Percentiles rank a stretch among this genome's conserved stretches.
phyloP scores from a whole-genome alignment of 92 coral and sea anemone genomes.

The Porites evermanni region DNA sequence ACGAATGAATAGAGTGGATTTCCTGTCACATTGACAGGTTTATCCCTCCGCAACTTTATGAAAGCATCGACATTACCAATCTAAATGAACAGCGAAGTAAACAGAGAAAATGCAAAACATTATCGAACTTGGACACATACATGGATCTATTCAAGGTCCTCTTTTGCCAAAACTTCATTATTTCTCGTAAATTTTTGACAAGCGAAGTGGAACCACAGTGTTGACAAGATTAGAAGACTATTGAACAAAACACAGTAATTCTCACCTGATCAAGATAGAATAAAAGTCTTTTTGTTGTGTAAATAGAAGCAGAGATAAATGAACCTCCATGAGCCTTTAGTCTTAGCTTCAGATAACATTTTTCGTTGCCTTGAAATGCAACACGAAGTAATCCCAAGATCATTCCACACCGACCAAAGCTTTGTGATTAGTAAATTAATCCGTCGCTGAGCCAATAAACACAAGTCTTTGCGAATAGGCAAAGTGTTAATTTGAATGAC shows the following conservation, averaged over 20 bases:
- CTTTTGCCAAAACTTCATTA: neutral
- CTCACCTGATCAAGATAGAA: slow-evolving; percentile 21
- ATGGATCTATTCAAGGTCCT: neutral
- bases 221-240: neutral
- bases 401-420: neutral
- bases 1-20: too few species aligned
- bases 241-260: neutral
- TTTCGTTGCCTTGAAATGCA: neutral
- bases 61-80: too few species aligned
- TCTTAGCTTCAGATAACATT: neutral
- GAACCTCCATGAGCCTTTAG: neutral
- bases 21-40: too few species aligned
- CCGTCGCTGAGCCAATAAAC: slow-evolving; percentile 1
- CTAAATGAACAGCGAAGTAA: too few species aligned
- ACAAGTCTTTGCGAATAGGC: slow-evolving; percentile 4
- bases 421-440: neutral
- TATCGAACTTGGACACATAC: too few species aligned
- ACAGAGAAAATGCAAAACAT: too few species aligned
- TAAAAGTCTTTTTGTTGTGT: neutral
- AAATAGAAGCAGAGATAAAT: neutral
- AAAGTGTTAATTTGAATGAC: slow-evolving; percentile 53
- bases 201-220: neutral
- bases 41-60: too few species aligned
- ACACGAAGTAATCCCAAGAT: neutral
- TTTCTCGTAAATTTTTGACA: neutral